phyloP scores from a whole-genome alignment of 2,113 vertebrate genomes.

The Myrmophylax atrothorax region DNA sequence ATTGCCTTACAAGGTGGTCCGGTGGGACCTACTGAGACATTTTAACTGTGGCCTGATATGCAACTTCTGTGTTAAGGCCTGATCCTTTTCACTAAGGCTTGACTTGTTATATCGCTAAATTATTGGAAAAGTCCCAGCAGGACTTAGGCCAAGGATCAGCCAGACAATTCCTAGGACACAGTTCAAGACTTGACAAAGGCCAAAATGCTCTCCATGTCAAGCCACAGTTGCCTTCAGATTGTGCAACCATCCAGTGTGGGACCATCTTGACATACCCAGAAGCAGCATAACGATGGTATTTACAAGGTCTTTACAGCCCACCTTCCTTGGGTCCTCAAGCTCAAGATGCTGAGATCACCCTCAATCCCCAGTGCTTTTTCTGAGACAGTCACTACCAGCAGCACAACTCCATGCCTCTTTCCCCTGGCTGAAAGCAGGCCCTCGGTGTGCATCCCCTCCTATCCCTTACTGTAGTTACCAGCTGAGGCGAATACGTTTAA shows the following conservation, averaged over 20 bases:
- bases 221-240: not conserved
- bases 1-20: not conserved
- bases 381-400: not conserved
- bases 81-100: not conserved
- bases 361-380: not conserved
- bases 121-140: not conserved
- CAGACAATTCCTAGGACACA: not conserved
- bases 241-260: not conserved
- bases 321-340: not conserved
- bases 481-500: not conserved
- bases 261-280: not conserved
- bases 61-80: not conserved
- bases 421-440: not conserved
- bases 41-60: not conserved
- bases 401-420: not conserved
- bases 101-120: not conserved
- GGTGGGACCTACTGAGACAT: not conserved
- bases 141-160: not conserved
- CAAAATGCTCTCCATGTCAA: not conserved
- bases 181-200: not conserved
- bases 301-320: not conserved
- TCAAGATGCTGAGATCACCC: not conserved
- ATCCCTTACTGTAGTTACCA: not conserved
- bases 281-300: not conserved
- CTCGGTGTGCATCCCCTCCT: not conserved